These are phyloP conservation scores for Volucella inanis DNA, from an alignment of 2,888 invertebrate genomes.

Conservation along the genomic window DNA sequence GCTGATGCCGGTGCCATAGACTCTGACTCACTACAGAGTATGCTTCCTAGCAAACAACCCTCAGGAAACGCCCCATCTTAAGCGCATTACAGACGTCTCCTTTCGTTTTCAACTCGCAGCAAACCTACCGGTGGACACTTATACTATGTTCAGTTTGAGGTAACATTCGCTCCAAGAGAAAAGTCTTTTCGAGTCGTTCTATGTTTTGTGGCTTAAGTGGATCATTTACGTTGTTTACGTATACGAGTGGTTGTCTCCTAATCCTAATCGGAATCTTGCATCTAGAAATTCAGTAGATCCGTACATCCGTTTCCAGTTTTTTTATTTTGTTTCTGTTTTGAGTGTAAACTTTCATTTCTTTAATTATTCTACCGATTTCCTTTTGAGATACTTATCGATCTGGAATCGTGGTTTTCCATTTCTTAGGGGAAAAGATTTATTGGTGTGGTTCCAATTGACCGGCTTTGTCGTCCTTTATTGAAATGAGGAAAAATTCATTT, in stretches of 20 bases:
- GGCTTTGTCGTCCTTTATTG: slow-evolving; percentile 7
- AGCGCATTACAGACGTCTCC: slow-evolving; percentile 14
- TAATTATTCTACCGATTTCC: neutral
- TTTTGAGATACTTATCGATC: slow-evolving; percentile 30
- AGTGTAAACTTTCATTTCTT: slow-evolving; percentile 3
- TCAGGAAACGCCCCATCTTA: too few relatives aligned
- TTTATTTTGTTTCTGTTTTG: neutral
- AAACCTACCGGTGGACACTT: too few relatives aligned
- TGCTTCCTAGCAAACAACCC: slow-evolving; percentile 33
- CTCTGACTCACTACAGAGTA: slow-evolving; percentile 48
- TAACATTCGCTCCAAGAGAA: slow-evolving; percentile 14
- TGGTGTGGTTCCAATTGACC: slow-evolving; percentile 51
- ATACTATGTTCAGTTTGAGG: slow-evolving; percentile 16
- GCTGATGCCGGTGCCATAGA: slow-evolving; percentile 4
- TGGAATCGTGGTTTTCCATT: slow-evolving; percentile 17
- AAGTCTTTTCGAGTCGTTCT: slow-evolving; percentile 1
- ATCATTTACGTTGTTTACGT: neutral
- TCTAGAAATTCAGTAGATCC: neutral
- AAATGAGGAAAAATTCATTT: neutral
- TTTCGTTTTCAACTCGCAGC: neutral
- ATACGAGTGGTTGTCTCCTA: slow-evolving; percentile 1
- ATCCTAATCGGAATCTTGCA: slow-evolving; percentile 27
- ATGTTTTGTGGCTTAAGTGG: slow-evolving; percentile 34
- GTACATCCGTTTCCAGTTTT: neutral
- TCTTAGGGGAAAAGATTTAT: slow-evolving; percentile 25